Percentiles rank a stretch among this genome's conserved stretches.
Conservation (phyloP, 2,113 vertebrate species). For the Stegostoma tigrinum region DNA sequence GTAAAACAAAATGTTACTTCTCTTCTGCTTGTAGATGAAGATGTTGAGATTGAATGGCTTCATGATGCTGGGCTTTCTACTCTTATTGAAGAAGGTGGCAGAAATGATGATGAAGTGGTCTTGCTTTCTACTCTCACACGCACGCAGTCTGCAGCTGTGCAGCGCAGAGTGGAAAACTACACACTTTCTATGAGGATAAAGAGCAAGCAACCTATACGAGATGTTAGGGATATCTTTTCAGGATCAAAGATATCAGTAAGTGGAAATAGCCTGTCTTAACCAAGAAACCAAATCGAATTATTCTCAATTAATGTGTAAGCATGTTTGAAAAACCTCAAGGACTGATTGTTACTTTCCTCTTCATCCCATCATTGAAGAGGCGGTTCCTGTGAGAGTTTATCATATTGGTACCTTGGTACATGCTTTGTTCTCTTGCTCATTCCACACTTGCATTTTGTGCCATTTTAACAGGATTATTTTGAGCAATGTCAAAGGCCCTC, state of each 20-base stretch:
- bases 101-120: constrained; percentile 58
- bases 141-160: constrained; percentile 73
- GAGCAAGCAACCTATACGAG: constrained; percentile 63
- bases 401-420: background rate
- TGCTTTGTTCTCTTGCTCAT: background rate
- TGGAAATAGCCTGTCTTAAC: background rate
- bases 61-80: constrained; percentile 69
- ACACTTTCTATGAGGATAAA: constrained; percentile 64
- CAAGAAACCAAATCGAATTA: background rate
- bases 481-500: background rate
- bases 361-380: background rate
- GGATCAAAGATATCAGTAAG: constrained; percentile 51
- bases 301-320: background rate
- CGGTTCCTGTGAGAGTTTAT: background rate
- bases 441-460: background rate
- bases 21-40: constrained; percentile 59
- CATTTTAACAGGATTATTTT: background rate
- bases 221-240: constrained; percentile 73
- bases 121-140: constrained; percentile 77
- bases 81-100: constrained; percentile 60
- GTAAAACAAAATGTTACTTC: background rate
- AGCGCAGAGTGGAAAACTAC: constrained; percentile 69
- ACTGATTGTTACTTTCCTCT: background rate
- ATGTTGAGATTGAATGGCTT: constrained; percentile 77
- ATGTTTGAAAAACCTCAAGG: background rate